These are phyloP conservation scores for Meriones unguiculatus DNA, from an alignment of 2,113 vertebrate species.

Conservation along the genomic window DNA sequence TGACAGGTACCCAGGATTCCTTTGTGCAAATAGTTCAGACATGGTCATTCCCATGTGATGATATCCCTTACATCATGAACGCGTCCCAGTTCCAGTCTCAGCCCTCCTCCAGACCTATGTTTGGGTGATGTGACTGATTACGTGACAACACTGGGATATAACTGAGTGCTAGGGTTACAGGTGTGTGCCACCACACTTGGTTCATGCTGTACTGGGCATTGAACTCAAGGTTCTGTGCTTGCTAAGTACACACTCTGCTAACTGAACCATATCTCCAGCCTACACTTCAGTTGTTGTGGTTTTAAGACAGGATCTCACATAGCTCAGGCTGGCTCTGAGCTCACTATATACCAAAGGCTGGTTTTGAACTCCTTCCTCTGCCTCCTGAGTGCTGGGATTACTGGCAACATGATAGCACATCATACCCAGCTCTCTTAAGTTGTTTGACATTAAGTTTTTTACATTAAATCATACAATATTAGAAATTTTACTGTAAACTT, in stretches of 20 bases:
- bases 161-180: background rate
- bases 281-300: background rate
- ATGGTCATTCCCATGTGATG: background rate
- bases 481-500: background rate
- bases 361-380: background rate
- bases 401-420: background rate
- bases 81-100: background rate
- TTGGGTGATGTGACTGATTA: fast-evolving
- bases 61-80: fast-evolving
- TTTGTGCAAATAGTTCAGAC: background rate
- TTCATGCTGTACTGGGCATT: background rate
- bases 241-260: background rate
- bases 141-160: background rate
- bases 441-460: background rate
- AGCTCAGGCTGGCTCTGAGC: background rate
- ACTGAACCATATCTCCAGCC: background rate
- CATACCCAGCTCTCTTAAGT: background rate
- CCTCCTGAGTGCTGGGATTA: background rate
- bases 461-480: background rate
- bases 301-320: background rate
- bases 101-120: background rate
- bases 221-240: background rate
- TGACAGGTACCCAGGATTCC: background rate
- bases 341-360: background rate
- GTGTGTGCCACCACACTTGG: background rate